Evolutionary conservation across 92 coral and sea anemone species (phyloP), one percentile per base, ranked within the genome.

Genomic region (Paramuricea clavata): DNA sequence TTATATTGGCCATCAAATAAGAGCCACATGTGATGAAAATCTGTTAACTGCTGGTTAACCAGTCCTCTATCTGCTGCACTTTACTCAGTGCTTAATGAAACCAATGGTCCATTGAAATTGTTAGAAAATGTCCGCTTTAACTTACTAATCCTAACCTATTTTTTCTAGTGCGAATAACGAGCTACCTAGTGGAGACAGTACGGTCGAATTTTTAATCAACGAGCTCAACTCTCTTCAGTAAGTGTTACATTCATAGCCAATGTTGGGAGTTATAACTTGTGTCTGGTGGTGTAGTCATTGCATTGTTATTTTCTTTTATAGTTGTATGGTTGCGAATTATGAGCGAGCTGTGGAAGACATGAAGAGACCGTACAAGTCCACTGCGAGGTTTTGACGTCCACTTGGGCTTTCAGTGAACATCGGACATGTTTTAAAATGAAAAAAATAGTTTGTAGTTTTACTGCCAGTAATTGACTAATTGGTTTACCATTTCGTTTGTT

Each of bases 211-310:
- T 39, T 41, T 79, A 22, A 92, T 90, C 70, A 93, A 90, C 67
- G 97, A 95, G 76, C 87, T 95, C 16, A 72, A 97, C 3, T 74
- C 93, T 49, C 68, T 95, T 44, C 94, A 93, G 98, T 95, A 84
- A 86, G 98, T 76, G 39, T 34, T 30, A 57, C 4, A 23, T 49
- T 35, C 1, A 23, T 76, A n/a, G n/a, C n/a, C n/a, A n/a, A n/a
- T n/a, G n/a, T n/a, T n/a, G n/a, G n/a, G n/a, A n/a, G 36, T 67
- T 16, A n/a, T 74, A 15, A 70, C 22, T 70, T 32, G n/a, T n/a
- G n/a, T n/a, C n/a, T n/a, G 21, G 19, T 70, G n/a, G 12, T n/a
- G 10, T 30, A 39, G 44, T 70, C 6, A 12, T 41, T 22, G 13
- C 39, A 16, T 36, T 36, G 34, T 6, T 16, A 42, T 12, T 11